Evolutionary conservation across 2,888 invertebrate species (phyloP), one percentile per base, ranked within the genome.

Genomic region (Thalpophila matura): DNA sequence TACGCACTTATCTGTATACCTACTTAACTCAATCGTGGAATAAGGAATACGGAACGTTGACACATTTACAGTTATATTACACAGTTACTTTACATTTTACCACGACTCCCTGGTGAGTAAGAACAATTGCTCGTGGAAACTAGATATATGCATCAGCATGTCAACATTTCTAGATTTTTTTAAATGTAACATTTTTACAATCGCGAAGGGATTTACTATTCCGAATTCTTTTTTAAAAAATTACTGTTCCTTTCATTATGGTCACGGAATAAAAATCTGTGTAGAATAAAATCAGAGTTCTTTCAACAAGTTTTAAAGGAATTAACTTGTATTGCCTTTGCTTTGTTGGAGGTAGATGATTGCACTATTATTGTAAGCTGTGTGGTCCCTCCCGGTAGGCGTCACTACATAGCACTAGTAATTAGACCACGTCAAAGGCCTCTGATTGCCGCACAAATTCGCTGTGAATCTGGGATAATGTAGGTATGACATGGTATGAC

Each of bases 351-450:
- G 1, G 14, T 4, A 9, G 1, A 12, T 12, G 9, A 24, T 14
- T 12, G 24, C n/a, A 35, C 12, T 43, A 14, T 27, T 45, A 31
- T 31, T 37, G n/a, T n/a, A n/a, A 45, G 12, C 10, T 4, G 22
- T 45, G 10, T 9, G 6, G 45, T 50, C n/a, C 3, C n/a, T 56
- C 6, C 18, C 10, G 16, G 20, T n/a, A 27, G 43, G 45, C 49
- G 16, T 31, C 50, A 42, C 35, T 49, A 37, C n/a, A 37, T 37
- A 56, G 42, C 2, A 22, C 20, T 35, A 68, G 31, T 68, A 74
- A 74, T 56, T 53, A 50, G 14, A 62, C 43, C 56, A 62, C 70
- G 56, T 54, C 74, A 71, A 68, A 71, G 49, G 43, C n/a, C n/a
- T n/a, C 37, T n/a, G 43, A 50, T 43, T 35, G 35, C 27, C 29